A percentile compares a stretch with the other conserved stretches of the same genome.
Evolutionary conservation across 37 sponge, comb jelly and placozoan genomes (phyloP).

Genomic region (Aplysina aerophoba): DNA sequence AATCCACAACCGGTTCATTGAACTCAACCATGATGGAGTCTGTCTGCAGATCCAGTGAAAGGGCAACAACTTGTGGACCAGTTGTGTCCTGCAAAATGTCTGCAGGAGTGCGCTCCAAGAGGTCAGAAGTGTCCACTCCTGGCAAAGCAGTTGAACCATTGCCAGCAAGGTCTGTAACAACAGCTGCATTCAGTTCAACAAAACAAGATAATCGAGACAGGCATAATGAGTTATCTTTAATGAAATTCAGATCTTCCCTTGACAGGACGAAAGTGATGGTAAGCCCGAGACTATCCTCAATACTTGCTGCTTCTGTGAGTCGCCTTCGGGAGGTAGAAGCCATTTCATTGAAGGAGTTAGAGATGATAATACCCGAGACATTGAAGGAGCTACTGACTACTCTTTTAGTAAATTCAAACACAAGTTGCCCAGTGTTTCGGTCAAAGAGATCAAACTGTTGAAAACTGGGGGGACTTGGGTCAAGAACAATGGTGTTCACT

Average conservation of each 20-base stretch:
- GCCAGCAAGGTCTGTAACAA: constrained; percentile 58
- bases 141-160: constrained; percentile 39
- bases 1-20: constrained; percentile 72
- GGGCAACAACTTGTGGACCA: constrained; percentile 32
- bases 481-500: constrained; percentile 59
- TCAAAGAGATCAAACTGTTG: constrained; percentile 67
- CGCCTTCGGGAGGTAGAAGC: background rate
- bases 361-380: constrained; percentile 37
- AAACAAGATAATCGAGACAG: constrained; percentile 34
- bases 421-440: constrained; percentile 59
- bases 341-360: constrained; percentile 6
- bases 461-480: constrained; percentile 67
- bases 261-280: constrained; percentile 50
- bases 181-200: constrained; percentile 48
- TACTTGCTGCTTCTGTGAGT: constrained; percentile 61
- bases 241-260: constrained; percentile 61
- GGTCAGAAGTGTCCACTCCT: background rate
- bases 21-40: constrained; percentile 68
- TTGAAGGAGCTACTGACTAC: constrained; percentile 37
- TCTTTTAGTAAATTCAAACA: constrained; percentile 68
- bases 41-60: constrained; percentile 56
- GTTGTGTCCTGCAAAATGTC: constrained; percentile 25
- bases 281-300: constrained; percentile 41
- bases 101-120: constrained; percentile 4
- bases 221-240: constrained; percentile 71